These are phyloP conservation scores for Boleophthalmus pectinirostris DNA, from an alignment of 2,113 vertebrate genomes.

Conservation along the genomic window DNA sequence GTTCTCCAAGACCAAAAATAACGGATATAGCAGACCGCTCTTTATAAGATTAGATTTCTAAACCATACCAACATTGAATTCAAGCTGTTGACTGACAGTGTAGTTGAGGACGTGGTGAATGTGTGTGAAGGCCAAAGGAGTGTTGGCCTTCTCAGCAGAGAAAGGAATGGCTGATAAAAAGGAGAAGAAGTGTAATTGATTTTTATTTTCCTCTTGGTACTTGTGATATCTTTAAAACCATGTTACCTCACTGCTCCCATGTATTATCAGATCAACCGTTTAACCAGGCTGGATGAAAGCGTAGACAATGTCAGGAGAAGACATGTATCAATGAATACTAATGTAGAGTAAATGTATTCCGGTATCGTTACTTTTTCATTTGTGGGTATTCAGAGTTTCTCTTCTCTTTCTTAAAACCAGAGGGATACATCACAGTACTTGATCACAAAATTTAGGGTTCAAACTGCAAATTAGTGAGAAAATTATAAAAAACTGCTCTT, in stretches of 20 bases:
- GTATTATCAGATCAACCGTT: conserved; percentile 44
- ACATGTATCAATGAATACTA: background rate
- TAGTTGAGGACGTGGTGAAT: conserved; percentile 37
- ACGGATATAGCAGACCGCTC: conserved; percentile 1
- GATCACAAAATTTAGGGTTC: too few species aligned
- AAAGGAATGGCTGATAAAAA: conserved; percentile 51
- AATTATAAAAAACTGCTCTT: too few species aligned
- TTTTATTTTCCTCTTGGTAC: conserved; percentile 46
- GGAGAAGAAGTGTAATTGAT: conserved; percentile 55
- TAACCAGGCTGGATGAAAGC: conserved; percentile 36
- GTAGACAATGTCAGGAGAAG: conserved; percentile 8
- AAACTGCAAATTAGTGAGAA: too few species aligned
- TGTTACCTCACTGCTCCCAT: conserved; percentile 48
- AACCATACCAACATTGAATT: conserved; percentile 34
- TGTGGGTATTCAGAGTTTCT: too few species aligned
- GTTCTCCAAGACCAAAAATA: conserved; percentile 23
- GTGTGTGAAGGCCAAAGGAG: conserved; percentile 46
- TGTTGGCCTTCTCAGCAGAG: conserved; percentile 24
- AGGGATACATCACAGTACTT: too few species aligned
- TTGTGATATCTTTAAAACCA: conserved; percentile 51
- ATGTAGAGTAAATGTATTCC: too few species aligned
- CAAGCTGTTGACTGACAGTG: conserved; percentile 34
- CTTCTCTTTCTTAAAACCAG: too few species aligned
- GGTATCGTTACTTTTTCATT: too few species aligned
- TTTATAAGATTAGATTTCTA: conserved; percentile 15